A percentile compares a stretch with the other conserved stretches of the same genome.
Conservation (phyloP, 2,888 invertebrate genomes). For the Melanostoma scalare region DNA sequence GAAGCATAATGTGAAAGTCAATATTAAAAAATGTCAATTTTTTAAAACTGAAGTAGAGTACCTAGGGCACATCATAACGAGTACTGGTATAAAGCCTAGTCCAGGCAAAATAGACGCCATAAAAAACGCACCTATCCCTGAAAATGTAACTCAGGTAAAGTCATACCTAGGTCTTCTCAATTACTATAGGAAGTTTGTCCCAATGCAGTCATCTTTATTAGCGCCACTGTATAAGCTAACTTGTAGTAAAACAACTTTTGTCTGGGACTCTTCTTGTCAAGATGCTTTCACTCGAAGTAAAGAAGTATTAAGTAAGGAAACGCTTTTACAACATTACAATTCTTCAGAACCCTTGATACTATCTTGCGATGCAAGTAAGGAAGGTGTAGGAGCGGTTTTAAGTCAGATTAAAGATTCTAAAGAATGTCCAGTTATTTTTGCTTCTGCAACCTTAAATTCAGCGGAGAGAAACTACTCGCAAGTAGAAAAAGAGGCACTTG, state of each 20-base stretch:
- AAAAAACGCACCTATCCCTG: conserved; percentile 27
- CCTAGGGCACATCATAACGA: conserved; percentile 31
- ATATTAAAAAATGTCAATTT: conserved; percentile 23
- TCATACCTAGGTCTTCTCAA: conserved; percentile 37
- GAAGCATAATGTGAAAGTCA: conserved; percentile 20
- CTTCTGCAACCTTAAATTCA: conserved; percentile 11
- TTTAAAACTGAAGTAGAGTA: conserved; percentile 28
- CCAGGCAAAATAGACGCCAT: conserved; percentile 29
- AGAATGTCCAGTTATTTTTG: conserved; percentile 28
- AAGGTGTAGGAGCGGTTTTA: conserved; percentile 21
- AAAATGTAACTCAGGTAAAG: conserved; percentile 32
- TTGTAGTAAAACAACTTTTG: conserved; percentile 20
- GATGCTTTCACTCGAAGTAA: conserved; percentile 2
- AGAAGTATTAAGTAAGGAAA: neutral
- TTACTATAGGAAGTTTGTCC: conserved; percentile 45
- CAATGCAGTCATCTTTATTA: conserved; percentile 28
- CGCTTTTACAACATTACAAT: neutral
- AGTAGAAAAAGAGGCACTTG: conserved; percentile 48
- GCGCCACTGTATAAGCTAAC: conserved; percentile 31
- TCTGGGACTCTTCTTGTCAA: neutral
- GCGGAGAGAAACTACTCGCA: conserved; percentile 53
- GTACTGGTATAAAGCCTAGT: conserved; percentile 32
- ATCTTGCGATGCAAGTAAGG: neutral
- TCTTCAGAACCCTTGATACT: too few relatives aligned
- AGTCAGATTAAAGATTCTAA: conserved; percentile 1